phyloP scores from a whole-genome alignment of 2,888 invertebrate species.

The Drosophila formosana region DNA sequence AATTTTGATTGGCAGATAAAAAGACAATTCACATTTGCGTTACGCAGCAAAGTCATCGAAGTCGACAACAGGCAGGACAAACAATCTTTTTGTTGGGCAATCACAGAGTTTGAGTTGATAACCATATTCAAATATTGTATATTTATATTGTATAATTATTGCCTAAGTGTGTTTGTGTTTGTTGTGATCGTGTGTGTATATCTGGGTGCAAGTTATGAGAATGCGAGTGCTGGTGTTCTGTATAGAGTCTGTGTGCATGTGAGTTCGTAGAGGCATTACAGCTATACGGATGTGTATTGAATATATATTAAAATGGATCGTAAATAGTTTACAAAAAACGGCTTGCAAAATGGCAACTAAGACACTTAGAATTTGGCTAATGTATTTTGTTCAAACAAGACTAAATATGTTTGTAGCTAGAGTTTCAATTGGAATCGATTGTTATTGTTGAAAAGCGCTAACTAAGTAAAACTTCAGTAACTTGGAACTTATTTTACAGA shows the following conservation, averaged over 20 bases:
- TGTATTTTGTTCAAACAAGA: slow-evolving; percentile 35
- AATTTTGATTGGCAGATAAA: neutral
- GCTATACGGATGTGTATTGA: slow-evolving; percentile 51
- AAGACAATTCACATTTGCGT: neutral
- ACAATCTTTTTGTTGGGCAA: neutral
- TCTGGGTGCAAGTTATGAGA: slow-evolving; percentile 64
- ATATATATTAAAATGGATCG: slow-evolving; percentile 28
- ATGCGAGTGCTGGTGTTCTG: slow-evolving; percentile 61
- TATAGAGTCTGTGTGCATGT: slow-evolving; percentile 32
- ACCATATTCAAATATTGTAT: neutral
- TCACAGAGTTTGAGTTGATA: neutral
- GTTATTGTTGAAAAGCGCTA: slow-evolving; percentile 68
- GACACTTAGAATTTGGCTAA: slow-evolving; percentile 67
- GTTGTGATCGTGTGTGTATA: slow-evolving; percentile 17
- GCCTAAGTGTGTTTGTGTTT: slow-evolving; percentile 21
- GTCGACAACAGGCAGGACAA: neutral
- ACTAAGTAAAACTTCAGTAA: slow-evolving; percentile 58
- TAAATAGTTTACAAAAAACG: slow-evolving; percentile 52
- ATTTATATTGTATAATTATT: slow-evolving; percentile 1
- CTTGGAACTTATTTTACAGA: slow-evolving; percentile 66
- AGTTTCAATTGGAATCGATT: slow-evolving; percentile 39
- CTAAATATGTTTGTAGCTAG: slow-evolving; percentile 45
- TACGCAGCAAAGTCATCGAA: neutral
- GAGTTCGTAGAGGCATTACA: slow-evolving; percentile 41
- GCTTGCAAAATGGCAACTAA: slow-evolving; percentile 74